Percentiles rank a stretch among this genome's conserved stretches.
Evolutionary conservation across 1,140 invertebrate species (phyloP).

Genomic region (Acromyrmex echinatior): DNA sequence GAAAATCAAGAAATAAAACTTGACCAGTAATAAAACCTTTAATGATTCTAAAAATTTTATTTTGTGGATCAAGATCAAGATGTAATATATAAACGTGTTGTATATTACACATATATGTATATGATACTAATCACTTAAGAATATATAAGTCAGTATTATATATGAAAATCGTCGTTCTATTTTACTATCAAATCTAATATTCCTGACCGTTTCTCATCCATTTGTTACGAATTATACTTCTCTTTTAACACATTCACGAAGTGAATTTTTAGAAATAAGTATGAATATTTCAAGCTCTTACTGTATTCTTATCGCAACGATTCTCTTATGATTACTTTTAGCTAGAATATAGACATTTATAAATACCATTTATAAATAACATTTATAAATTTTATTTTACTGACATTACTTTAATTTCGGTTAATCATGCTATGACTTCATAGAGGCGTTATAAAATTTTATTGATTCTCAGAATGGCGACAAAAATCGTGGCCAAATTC

Average conservation of each 20-base stretch:
- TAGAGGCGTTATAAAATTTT: constrained; percentile 52
- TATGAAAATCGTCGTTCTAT: not conserved
- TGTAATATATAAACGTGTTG: not conserved
- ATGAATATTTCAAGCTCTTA: not conserved
- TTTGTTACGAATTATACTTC: constrained; percentile 5
- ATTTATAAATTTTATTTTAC: not conserved
- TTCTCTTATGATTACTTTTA: constrained; percentile 2
- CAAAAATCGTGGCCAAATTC: constrained; percentile 71
- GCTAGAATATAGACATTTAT: not conserved
- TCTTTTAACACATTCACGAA: not conserved
- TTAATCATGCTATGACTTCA: constrained; percentile 26
- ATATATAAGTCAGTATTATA: not conserved
- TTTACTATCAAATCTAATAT: constrained; percentile 13
- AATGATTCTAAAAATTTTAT: not conserved
- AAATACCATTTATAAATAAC: too few species aligned
- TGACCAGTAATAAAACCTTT: not conserved
- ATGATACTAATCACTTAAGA: not conserved
- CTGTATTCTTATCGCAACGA: not conserved
- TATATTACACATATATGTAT: not conserved
- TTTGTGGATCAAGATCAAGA: not conserved
- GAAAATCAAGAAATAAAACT: too few species aligned
- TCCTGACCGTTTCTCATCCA: not conserved
- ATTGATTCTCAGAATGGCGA: constrained; percentile 51
- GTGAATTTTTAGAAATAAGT: constrained; percentile 2
- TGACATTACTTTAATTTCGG: constrained; percentile 17